Base-by-base conservation (phyloP, 2,888 invertebrate species). In the Nemoura dubitans region DNA sequence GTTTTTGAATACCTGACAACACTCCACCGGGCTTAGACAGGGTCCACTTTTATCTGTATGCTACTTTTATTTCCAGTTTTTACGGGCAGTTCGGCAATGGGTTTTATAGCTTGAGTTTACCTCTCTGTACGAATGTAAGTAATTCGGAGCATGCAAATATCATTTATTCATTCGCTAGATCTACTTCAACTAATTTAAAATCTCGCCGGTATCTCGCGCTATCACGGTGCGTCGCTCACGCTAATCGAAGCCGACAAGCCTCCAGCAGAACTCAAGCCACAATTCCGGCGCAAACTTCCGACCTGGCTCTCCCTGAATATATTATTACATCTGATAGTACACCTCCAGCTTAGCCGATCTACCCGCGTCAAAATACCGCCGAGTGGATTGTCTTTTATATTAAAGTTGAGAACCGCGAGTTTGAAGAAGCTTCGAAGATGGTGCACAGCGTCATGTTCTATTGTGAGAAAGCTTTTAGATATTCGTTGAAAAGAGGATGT, bases 101-200 rank as follows among this genome's bases (percentile, higher is more conserved):
- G 0, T 78, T 78, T 78, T 78, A 26, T 16, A 78, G 27, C 10
- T 26, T 1, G 0, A 14, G 28, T 78, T 78, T 78, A 27, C 26
- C n/a, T 28, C 5, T 78, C 28, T 1, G 78, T 26, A 21, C 59
- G 59, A n/a, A 59, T 78, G n/a, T 26, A 78, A 28, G 26, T 25
- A 27, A 26, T 27, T 2, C 26, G 2, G 26, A 78, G 25, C 78
- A 78, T 78, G 78, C 78, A 78, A 78, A 78, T 78, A 27, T 26
- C 78, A 78, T 78, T 78, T 27, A 78, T 78, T 78, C 78, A 28
- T 78, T 78, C n/a, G 27, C 28, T 78, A 10, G 78, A 78, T n/a
- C 10, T 78, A 26, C 26, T 10, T 25, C 27, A 26, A 26, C 28
- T 78, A 14, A 27, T 28, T 78, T 28, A n/a, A 28, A 78, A 78